Conservation (phyloP, 37 sponge, comb jelly and placozoan genomes). For the Chondrosia reniformis region DNA sequence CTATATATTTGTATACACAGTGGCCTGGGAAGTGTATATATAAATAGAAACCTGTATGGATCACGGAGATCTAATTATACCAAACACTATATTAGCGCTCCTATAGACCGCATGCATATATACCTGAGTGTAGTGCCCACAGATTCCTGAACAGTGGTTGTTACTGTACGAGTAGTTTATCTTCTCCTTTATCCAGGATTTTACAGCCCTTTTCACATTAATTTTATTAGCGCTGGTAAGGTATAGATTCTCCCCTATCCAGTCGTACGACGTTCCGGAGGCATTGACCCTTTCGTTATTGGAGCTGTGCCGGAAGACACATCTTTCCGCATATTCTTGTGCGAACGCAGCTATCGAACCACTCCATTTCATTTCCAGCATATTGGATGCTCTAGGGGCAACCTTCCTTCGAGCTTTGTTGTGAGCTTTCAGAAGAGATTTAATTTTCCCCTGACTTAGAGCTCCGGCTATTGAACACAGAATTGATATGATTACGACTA, state of each 20-base stretch:
- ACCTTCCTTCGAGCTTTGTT: neutral
- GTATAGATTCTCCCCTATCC: constrained; percentile 10
- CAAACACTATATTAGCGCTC: no score
- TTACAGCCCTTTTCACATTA: neutral
- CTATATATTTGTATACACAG: no score
- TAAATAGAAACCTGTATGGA: no score
- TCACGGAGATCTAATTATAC: no score
- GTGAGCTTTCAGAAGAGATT: neutral
- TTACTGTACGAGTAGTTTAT: neutral
- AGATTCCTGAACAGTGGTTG: neutral
- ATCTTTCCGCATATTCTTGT: neutral
- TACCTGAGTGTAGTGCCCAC: constrained; percentile 16
- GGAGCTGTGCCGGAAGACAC: neutral
- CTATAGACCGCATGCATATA: no score
- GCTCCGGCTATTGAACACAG: no score
- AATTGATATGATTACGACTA: no score
- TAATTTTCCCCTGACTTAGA: neutral
- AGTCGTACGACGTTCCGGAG: neutral
- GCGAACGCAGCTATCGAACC: neutral
- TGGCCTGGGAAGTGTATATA: no score
- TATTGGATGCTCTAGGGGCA: neutral
- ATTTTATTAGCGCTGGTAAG: neutral
- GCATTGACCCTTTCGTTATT: neutral
- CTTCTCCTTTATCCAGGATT: neutral
- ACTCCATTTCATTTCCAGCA: constrained; percentile 2